Evolutionary conservation across 2,888 invertebrate genomes (phyloP), one percentile per base, ranked within the genome.

Genomic region (Melangyna quadrimaculata): DNA sequence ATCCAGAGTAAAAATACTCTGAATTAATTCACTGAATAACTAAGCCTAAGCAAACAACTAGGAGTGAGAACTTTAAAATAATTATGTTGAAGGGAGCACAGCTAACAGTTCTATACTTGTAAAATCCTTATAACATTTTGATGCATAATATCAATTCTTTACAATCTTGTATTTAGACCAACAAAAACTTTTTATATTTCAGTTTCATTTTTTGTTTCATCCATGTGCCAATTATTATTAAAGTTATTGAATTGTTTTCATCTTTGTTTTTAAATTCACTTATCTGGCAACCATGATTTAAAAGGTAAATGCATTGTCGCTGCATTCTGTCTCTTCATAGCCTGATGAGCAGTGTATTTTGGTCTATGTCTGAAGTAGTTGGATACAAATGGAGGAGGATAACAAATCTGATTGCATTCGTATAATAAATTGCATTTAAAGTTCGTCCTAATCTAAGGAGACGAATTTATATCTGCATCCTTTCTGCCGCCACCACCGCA

Each of bases 371-470:
- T 77, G 73, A 72, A 86, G 80, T 86, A 73, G 81, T 80, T 81
- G 81, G 63, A 81, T 86, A 86, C 86, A 80, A 86, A 80, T 81
- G 86, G 86, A 77, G 81, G 72, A 77, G 86, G 86, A 82, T 82
- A 78, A 87, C 74, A 78, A 82, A 78, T 87, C 87, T 87, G 82
- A 87, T 87, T 87, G 87, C 78, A 78, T 87, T 87, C 81, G 87
- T 87, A 87, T 87, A 87, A 87, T 82, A 87, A 87, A 87, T 87
- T 87, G 82, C 87, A 87, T 87, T 87, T 87, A 87, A 82, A 78
- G 82, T 87, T 87, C 81, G 78, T 81, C 87, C 82, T 87, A 87
- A 87, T 81, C 80, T 80, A 77, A 69, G 69, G 69, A 86, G 77
- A 86, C 80, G 80, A 80, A 86, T 80, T 70, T 63, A 35, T 78